Evolutionary conservation across 2,888 invertebrate species (phyloP).

Genomic region (Anagyrus pseudococci): DNA sequence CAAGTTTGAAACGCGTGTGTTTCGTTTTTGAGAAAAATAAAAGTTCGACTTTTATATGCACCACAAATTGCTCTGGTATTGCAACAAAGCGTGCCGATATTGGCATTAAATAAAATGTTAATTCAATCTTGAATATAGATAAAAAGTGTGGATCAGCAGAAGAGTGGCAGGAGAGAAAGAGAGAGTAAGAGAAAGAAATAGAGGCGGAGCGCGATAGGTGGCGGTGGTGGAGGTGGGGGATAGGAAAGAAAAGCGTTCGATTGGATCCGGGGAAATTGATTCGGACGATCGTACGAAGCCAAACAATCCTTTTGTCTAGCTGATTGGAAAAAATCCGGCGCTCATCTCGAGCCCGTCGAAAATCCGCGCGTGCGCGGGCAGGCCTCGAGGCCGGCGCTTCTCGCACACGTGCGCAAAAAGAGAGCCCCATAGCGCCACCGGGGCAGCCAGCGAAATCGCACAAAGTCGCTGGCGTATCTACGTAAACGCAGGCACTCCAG

Average conservation of each 20-base stretch:
- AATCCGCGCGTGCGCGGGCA: conserved; percentile 13
- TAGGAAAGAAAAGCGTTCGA: conserved; percentile 17
- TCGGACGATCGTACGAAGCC: conserved; percentile 38
- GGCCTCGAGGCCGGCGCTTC: conserved; percentile 17
- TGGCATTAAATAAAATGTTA: conserved; percentile 37
- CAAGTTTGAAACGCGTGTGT: no score
- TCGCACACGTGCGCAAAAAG: no score
- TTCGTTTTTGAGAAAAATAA: no score
- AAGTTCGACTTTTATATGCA: no score
- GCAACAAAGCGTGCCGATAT: conserved; percentile 4
- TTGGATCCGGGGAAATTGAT: conserved; percentile 36
- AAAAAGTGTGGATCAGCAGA: no score
- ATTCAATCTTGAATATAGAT: conserved; percentile 31
- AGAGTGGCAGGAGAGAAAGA: conserved; percentile 8
- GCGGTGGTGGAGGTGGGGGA: conserved; percentile 11
- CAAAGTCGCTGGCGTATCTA: conserved; percentile 51
- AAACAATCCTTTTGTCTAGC: conserved; percentile 41
- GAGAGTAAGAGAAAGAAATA: conserved; percentile 1
- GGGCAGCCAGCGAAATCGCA: conserved; percentile 18
- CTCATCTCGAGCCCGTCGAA: conserved; percentile 23
- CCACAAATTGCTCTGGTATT: no score
- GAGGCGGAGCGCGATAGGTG: neutral
- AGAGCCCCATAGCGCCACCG: no score
- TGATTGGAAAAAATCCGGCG: conserved; percentile 38
- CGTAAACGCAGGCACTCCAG: conserved; percentile 51